Evolutionary conservation across 2,113 vertebrate genomes (phyloP), one percentile per base, ranked within the genome.

Genomic region (Phocoena sinus): DNA sequence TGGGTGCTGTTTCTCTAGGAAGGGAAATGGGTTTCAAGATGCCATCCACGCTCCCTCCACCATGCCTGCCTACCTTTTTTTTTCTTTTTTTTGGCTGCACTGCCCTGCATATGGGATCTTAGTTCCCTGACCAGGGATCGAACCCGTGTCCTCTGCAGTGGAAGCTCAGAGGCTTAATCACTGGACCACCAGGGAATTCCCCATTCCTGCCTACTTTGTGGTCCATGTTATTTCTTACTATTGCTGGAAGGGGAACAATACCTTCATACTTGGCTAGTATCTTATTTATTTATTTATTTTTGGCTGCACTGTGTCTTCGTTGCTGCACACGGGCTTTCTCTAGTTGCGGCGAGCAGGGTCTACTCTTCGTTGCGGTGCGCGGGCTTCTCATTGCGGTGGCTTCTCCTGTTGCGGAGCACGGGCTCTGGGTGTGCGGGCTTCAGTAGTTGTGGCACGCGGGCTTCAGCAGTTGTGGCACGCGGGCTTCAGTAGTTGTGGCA

Each of bases 31-130:
- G 50, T 62, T 80, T 79, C 18, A 5, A 10, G 70, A 44, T 25
- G 20, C 50, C 6, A 0, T 20, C 76, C 62, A 28, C 26, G 3
- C 6, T 17, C 38, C 8, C 21, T 6, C 21, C n/a, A 8, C 4
- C 25, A 11, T 38, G 47, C 26, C 58, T 86, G 50, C n/a, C 11
- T 65, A 6, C 1, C 1, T 1, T 56, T 62, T 25, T 60, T 25
- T 58, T 58, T 58, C 38, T 60, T 4, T 25, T 62, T 79, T 53
- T 14, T 56, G 5, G 31, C 47, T 4, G 0, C 11, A 14, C 76
- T n/a, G 74, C 12, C 6, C 47, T n/a, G 31, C 47, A 47, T 56
- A 2, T 53, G 47, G 60, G 60, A 77, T 50, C 28, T 77, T 53
- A 53, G 17, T 77, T 77, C 44, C 28, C 47, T 0, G 1, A 50